phyloP scores from a whole-genome alignment of 2,888 invertebrate species.

The Eristalis pertinax region DNA sequence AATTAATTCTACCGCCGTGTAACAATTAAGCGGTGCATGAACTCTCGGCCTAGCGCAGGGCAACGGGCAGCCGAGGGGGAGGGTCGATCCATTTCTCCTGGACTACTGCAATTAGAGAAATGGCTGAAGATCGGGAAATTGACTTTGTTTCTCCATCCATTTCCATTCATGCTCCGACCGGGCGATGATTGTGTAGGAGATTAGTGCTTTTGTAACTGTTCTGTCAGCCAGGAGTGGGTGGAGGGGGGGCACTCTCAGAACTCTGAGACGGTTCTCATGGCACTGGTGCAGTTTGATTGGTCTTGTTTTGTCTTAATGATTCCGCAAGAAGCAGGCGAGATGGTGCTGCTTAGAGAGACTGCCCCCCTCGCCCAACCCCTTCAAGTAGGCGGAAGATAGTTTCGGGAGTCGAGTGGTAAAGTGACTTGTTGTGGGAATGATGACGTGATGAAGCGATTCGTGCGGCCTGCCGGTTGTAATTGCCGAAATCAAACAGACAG shows the following conservation, averaged over 20 bases:
- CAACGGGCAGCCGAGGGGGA: neutral
- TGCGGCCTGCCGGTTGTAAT: neutral
- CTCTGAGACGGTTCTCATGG: slow-evolving; percentile 10
- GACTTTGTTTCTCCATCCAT: neutral
- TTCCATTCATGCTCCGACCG: neutral
- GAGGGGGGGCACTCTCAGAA: neutral
- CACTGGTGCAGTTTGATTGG: slow-evolving; percentile 23
- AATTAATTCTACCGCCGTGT: slow-evolving; percentile 40
- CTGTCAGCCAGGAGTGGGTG: neutral
- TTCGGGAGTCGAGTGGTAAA: neutral
- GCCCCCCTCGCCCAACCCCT: neutral
- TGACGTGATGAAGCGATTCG: neutral
- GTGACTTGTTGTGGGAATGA: neutral
- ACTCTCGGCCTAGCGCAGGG: neutral
- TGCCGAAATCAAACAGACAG: neutral
- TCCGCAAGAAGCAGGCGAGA: neutral
- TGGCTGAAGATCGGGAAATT: slow-evolving; percentile 10
- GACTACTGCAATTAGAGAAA: slow-evolving; percentile 38
- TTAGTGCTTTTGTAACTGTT: slow-evolving; percentile 30
- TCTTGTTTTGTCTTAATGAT: slow-evolving; percentile 28
- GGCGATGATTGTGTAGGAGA: slow-evolving; percentile 17
- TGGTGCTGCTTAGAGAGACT: neutral
- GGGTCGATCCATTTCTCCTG: neutral
- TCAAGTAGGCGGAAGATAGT: neutral
- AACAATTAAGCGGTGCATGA: slow-evolving; percentile 54